Percentiles rank a stretch among this genome's conserved stretches.
Conservation (phyloP, 1,140 invertebrate species). For the Atta colombica region DNA sequence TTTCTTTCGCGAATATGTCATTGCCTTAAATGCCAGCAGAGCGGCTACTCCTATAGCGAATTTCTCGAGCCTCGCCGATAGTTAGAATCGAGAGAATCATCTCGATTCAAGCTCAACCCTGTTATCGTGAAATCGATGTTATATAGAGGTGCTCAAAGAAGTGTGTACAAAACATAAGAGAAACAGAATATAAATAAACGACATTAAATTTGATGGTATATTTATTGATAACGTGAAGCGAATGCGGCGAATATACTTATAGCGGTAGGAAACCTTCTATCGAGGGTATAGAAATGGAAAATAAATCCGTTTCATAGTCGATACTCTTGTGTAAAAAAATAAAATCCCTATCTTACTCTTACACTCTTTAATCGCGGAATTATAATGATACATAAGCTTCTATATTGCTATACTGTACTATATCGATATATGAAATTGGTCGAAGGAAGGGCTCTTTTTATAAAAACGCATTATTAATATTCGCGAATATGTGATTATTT, state of each 20-base stretch:
- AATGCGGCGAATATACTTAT: slow-evolving; percentile 60
- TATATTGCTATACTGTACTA: slow-evolving; percentile 28
- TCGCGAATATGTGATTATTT: not conserved
- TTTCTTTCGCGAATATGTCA: slow-evolving; percentile 40
- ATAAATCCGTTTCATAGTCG: slow-evolving; percentile 43
- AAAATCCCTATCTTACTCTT: slow-evolving; percentile 63
- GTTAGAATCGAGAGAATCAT: slow-evolving; percentile 38
- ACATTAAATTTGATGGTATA: slow-evolving; percentile 77
- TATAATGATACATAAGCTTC: slow-evolving; percentile 44
- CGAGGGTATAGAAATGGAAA: slow-evolving; percentile 28
- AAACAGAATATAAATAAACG: slow-evolving; percentile 70
- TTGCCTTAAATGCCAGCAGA: slow-evolving; percentile 62
- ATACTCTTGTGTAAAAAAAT: slow-evolving; percentile 41
- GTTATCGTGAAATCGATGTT: slow-evolving; percentile 77
- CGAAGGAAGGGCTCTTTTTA: slow-evolving; percentile 12
- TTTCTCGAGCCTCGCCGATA: slow-evolving; percentile 49
- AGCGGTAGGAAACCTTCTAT: slow-evolving; percentile 20
- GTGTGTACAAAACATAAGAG: slow-evolving; percentile 76
- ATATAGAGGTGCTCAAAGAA: slow-evolving; percentile 82
- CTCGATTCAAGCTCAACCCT: slow-evolving; percentile 70
- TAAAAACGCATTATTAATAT: not conserved
- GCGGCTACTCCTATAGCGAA: slow-evolving; percentile 56
- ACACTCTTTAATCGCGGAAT: slow-evolving; percentile 31
- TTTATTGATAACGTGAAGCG: slow-evolving; percentile 72
- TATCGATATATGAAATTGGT: slow-evolving; percentile 25